A percentile compares a stretch with the other conserved stretches of the same genome.
Evolutionary conservation across 2,797 vertebrate species (phyloP).

Genomic region (Hozukius guyotensis): DNA sequence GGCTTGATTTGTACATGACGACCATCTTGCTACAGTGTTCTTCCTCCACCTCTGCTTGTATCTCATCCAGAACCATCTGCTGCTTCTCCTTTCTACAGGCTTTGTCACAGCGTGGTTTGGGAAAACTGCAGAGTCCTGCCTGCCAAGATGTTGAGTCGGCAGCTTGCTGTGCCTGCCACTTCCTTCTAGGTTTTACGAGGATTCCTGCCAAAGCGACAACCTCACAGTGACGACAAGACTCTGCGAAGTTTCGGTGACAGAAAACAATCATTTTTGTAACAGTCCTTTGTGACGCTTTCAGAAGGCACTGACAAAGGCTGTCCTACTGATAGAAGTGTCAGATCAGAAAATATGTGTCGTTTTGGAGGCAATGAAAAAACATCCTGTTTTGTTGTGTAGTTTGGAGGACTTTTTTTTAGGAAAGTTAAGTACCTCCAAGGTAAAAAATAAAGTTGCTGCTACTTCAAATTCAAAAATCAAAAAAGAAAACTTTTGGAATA

Average conservation of each 20-base stretch:
- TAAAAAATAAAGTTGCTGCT: not conserved
- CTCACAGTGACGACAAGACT: not conserved
- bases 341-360: not conserved
- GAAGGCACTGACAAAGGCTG: not conserved
- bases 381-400: not conserved
- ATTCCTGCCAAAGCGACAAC: too few relatives aligned
- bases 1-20: accelerated
- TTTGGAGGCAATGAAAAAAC: not conserved
- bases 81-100: too few relatives aligned
- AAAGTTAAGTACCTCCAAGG: not conserved
- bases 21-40: too few relatives aligned
- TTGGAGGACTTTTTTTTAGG: accelerated
- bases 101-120: too few relatives aligned
- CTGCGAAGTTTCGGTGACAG: not conserved
- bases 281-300: too few relatives aligned
- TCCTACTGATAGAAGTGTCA: not conserved
- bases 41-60: too few relatives aligned
- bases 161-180: too few relatives aligned
- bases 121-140: too few relatives aligned
- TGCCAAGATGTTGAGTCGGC: too few relatives aligned
- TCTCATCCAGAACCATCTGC: too few relatives aligned
- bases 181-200: too few relatives aligned
- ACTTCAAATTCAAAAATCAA: not conserved
- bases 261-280: not conserved
- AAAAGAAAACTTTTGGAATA: not conserved